A percentile compares a stretch with the other conserved stretches of the same genome.
Evolutionary conservation across 2,113 vertebrate species (phyloP).

Genomic region (Zosterops pallidus): DNA sequence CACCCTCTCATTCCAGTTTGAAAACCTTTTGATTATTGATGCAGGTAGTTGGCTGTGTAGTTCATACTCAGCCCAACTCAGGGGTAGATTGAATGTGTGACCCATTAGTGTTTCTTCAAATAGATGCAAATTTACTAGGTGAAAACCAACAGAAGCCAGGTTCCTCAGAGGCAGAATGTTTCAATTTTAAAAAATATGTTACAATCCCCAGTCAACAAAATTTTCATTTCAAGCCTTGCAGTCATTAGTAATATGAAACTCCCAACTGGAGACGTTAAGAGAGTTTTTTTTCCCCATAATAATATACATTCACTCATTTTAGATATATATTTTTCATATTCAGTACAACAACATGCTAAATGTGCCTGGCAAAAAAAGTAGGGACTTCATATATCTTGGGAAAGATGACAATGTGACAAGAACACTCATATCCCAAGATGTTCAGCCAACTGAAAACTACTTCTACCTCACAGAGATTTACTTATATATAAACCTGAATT

Average conservation of each 20-base stretch:
- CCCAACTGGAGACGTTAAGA: background rate
- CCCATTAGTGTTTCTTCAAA: background rate
- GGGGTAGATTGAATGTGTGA: background rate
- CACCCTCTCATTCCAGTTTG: background rate
- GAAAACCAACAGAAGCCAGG: background rate
- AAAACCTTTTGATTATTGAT: accelerated
- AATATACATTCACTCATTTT: background rate
- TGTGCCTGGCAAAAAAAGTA: background rate
- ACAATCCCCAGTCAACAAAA: background rate
- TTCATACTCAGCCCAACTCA: background rate
- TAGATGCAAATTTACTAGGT: background rate
- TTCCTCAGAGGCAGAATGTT: background rate
- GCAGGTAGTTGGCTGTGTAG: accelerated
- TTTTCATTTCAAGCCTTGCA: background rate
- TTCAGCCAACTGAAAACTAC: slow-evolving; percentile 10
- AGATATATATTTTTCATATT: background rate
- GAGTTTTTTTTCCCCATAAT: background rate
- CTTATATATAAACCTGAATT: background rate
- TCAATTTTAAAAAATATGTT: background rate
- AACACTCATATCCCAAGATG: background rate
- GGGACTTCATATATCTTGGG: background rate
- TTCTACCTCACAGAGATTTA: background rate
- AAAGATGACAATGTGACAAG: background rate
- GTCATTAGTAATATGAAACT: background rate
- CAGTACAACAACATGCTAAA: background rate